A percentile compares a stretch with the other conserved stretches of the same genome.
Conservation (phyloP, 2,797 vertebrate species). For the Chloroceryle inda region DNA sequence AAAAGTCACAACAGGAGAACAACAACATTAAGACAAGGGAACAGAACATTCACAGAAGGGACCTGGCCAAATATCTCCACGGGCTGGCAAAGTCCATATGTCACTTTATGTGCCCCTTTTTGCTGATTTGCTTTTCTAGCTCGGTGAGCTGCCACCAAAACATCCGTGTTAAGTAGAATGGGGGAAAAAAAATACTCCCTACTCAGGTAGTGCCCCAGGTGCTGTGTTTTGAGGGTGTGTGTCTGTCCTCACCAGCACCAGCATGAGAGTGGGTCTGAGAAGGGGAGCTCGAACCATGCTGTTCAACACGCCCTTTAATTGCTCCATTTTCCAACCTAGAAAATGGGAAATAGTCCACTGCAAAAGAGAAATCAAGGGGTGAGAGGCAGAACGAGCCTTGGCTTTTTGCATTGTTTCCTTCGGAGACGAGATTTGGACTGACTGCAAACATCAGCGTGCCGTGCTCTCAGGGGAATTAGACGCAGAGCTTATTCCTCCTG, state of each 20-base stretch:
- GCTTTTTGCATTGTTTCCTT: background rate
- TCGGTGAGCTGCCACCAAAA: background rate
- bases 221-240: fast-evolving
- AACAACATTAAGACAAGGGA: background rate
- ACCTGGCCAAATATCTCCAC: background rate
- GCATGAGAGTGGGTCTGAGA: fast-evolving
- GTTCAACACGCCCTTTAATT: background rate
- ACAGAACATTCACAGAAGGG: background rate
- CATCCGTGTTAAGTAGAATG: background rate
- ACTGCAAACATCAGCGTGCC: background rate
- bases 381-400: background rate
- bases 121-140: background rate
- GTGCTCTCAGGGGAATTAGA: background rate
- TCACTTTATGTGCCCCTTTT: background rate
- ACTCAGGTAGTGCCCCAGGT: background rate
- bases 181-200: background rate
- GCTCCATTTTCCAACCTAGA: background rate
- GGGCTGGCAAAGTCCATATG: background rate
- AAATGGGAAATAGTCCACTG: background rate
- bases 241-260: background rate
- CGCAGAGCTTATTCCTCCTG: background rate
- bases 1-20: background rate
- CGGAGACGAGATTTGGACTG: background rate
- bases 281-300: background rate
- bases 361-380: background rate